A percentile compares a stretch with the other conserved stretches of the same genome.
These are phyloP conservation scores for Drosophila pseudotakahashii DNA, from an alignment of 2,888 invertebrate species.

Conservation along the genomic window DNA sequence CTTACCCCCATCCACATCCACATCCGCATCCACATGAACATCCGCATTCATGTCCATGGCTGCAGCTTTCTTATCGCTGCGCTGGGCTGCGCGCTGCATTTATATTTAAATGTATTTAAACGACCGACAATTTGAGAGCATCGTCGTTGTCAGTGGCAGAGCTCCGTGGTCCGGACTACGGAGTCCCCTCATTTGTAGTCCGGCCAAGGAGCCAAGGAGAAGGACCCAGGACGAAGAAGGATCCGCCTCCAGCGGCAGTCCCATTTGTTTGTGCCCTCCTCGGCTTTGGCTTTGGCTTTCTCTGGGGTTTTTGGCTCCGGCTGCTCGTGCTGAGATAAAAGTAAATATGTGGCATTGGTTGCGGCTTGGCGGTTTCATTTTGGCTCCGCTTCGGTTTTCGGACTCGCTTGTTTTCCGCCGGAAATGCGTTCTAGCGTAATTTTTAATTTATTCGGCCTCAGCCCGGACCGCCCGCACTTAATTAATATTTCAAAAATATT, in stretches of 20 bases:
- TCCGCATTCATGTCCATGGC: constrained; percentile 34
- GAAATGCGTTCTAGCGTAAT: constrained; percentile 58
- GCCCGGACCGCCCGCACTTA: constrained; percentile 30
- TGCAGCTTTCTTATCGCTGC: constrained; percentile 46
- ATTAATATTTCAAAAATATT: constrained; percentile 30
- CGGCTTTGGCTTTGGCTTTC: constrained; percentile 54
- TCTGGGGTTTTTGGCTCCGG: constrained; percentile 44
- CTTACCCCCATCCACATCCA: constrained; percentile 45
- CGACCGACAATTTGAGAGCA: constrained; percentile 78
- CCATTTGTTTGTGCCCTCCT: constrained; percentile 73
- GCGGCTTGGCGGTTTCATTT: constrained; percentile 61
- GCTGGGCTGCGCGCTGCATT: constrained; percentile 58
- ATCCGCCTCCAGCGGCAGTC: constrained; percentile 21
- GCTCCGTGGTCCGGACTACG: not conserved
- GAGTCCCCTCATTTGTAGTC: constrained; percentile 65
- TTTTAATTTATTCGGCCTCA: constrained; percentile 68
- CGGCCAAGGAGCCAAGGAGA: constrained; percentile 27
- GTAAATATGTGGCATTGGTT: constrained; percentile 78
- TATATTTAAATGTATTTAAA: constrained; percentile 79
- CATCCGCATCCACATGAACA: constrained; percentile 9
- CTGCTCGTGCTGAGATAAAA: constrained; percentile 73
- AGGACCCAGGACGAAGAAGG: constrained; percentile 1
- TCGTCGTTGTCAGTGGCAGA: constrained; percentile 65
- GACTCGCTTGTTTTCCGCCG: constrained; percentile 31
- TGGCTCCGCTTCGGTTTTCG: constrained; percentile 25